A percentile compares a stretch with the other conserved stretches of the same genome.
Conservation (phyloP, 2,797 vertebrate species). For the Alosa sapidissima region DNA sequence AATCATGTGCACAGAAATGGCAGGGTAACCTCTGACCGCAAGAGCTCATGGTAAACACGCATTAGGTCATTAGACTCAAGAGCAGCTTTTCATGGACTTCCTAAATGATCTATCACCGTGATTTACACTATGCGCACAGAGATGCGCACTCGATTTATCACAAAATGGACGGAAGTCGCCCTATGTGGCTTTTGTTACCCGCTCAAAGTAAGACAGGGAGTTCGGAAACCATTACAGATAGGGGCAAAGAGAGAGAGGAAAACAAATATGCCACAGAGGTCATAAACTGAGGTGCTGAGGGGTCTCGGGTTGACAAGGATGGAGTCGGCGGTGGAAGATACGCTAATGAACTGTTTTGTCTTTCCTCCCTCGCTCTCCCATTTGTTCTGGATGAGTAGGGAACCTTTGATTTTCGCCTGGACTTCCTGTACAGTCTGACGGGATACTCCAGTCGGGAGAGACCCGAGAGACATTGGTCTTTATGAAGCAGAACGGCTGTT, state of each 20-base stretch:
- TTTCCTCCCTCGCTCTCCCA: conserved; percentile 63
- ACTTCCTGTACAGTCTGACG: conserved; percentile 75
- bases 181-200: conserved; percentile 62
- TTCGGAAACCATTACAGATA: conserved; percentile 70
- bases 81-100: conserved; percentile 74
- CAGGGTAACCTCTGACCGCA: background rate
- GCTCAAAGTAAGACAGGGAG: conserved; percentile 64
- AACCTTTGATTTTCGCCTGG: conserved; percentile 75
- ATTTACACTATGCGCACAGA: conserved; percentile 63
- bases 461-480: conserved; percentile 71
- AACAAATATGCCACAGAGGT: conserved; percentile 58
- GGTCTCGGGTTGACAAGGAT: conserved; percentile 50
- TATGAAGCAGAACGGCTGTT: conserved; percentile 68
- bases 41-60: background rate
- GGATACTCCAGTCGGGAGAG: conserved; percentile 77
- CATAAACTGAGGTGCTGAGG: conserved; percentile 61
- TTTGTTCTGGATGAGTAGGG: conserved; percentile 62
- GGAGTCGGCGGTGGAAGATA: conserved; percentile 50
- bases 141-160: conserved; percentile 67
- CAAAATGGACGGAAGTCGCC: conserved; percentile 71
- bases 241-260: conserved; percentile 49
- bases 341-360: conserved; percentile 62
- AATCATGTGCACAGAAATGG: background rate
- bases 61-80: background rate
- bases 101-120: conserved; percentile 78